Evolutionary conservation across 2,888 invertebrate genomes (phyloP).

Genomic region (Oxystoma pomonae): DNA sequence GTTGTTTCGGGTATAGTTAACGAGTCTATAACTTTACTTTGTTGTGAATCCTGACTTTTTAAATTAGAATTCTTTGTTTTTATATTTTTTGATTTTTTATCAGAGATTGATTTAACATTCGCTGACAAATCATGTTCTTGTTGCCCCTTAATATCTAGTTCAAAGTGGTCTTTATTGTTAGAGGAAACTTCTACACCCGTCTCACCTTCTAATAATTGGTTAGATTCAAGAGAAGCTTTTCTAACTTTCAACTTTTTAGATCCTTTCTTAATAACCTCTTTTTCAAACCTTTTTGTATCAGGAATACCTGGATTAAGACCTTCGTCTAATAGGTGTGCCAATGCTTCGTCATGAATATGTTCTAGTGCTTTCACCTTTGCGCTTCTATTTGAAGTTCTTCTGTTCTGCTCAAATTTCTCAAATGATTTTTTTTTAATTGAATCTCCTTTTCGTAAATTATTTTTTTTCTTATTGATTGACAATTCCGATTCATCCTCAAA

Average conservation of each 20-base stretch:
- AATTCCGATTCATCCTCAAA: conserved; percentile 18
- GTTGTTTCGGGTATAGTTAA: no score
- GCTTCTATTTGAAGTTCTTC: conserved; percentile 24
- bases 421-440: neutral
- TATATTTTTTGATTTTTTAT: conserved; percentile 2
- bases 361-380: conserved; percentile 35
- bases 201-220: no score
- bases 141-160: neutral
- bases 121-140: neutral
- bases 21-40: no score
- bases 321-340: conserved; percentile 28
- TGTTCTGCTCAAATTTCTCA: conserved; percentile 1
- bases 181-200: no score
- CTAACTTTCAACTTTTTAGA: neutral
- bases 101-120: neutral
- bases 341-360: conserved; percentile 33
- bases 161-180: no score
- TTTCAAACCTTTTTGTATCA: neutral
- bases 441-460: neutral
- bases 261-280: conserved; percentile 5
- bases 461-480: neutral
- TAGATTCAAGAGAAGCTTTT: neutral
- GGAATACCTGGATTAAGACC: conserved; percentile 7
- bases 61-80: conserved; percentile 1
- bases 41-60: conserved; percentile 1